A percentile compares a stretch with the other conserved stretches of the same genome.
These are phyloP conservation scores for Phoeniculus purpureus DNA, from an alignment of 2,797 vertebrate species.

Conservation along the genomic window DNA sequence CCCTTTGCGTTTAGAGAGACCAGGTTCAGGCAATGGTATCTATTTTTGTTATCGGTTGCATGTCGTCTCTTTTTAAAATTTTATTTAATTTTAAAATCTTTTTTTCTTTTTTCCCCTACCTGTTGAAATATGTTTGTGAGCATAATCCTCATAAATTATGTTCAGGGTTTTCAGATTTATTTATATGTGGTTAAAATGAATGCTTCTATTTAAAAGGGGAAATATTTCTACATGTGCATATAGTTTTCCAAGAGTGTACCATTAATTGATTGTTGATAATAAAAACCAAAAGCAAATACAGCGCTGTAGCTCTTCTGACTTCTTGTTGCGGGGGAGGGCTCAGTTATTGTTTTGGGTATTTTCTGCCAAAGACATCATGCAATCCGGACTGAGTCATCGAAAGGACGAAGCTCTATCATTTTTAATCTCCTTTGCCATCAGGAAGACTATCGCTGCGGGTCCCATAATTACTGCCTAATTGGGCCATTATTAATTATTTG, in stretches of 20 bases:
- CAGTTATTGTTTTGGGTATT: neutral
- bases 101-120: slow-evolving; percentile 73
- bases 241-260: slow-evolving; percentile 99
- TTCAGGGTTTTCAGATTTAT: slow-evolving; percentile 95
- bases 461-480: neutral
- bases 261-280: slow-evolving; percentile 99
- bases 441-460: neutral
- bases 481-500: neutral
- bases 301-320: slow-evolving; percentile 23
- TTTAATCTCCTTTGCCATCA: neutral
- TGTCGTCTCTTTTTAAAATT: slow-evolving; percentile 84
- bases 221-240: slow-evolving; percentile 99
- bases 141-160: slow-evolving; percentile 92
- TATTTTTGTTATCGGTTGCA: slow-evolving; percentile 96
- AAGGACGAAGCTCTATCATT: neutral
- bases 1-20: slow-evolving; percentile 85
- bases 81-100: slow-evolving; percentile 67
- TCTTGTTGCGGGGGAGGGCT: neutral
- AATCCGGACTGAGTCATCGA: neutral
- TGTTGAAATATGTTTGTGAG: slow-evolving; percentile 90
- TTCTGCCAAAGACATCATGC: neutral
- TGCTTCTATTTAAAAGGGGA: slow-evolving; percentile 99
- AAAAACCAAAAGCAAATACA: slow-evolving; percentile 86
- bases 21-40: slow-evolving; percentile 88
- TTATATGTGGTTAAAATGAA: slow-evolving; percentile 99